These are phyloP conservation scores for Augiades crinisus DNA, from an alignment of 2,888 invertebrate genomes.

Conservation along the genomic window DNA sequence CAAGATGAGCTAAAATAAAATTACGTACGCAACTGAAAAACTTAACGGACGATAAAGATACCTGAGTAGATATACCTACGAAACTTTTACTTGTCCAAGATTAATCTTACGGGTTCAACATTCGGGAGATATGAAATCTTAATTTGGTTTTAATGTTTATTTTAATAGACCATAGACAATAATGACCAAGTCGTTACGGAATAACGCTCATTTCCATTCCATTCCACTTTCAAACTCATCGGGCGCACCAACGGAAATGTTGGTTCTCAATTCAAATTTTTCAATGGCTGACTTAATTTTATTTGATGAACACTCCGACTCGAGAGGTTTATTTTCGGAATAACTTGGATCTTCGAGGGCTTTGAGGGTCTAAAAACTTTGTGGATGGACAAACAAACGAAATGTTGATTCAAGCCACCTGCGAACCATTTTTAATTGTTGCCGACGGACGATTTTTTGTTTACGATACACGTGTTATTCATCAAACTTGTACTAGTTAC, in stretches of 20 bases:
- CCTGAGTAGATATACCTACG: neutral
- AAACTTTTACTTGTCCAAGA: slow-evolving; percentile 3
- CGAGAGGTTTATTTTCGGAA: slow-evolving; percentile 13
- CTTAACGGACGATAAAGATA: neutral
- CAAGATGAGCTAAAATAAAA: too few relatives aligned
- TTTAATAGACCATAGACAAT: slow-evolving; percentile 23
- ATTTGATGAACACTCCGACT: slow-evolving; percentile 18
- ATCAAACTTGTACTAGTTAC: too few relatives aligned
- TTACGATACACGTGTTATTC: neutral
- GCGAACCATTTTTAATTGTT: slow-evolving; percentile 29
- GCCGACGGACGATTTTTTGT: neutral
- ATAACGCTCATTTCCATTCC: slow-evolving; percentile 15
- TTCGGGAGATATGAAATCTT: slow-evolving; percentile 13
- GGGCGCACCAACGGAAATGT: neutral
- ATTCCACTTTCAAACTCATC: slow-evolving; percentile 26
- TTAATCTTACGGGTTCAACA: slow-evolving; percentile 7
- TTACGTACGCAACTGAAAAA: too few relatives aligned
- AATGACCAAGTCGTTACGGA: slow-evolving; percentile 23
- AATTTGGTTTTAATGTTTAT: slow-evolving; percentile 23
- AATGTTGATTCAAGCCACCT: slow-evolving; percentile 48
- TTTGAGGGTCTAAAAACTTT: slow-evolving; percentile 24
- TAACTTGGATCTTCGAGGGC: slow-evolving; percentile 13
- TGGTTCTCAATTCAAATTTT: slow-evolving; percentile 9
- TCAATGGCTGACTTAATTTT: slow-evolving; percentile 17
- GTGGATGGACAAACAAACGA: slow-evolving; percentile 36